phyloP scores from a whole-genome alignment of 2,113 vertebrate species.

The Oryzias curvinotus region DNA sequence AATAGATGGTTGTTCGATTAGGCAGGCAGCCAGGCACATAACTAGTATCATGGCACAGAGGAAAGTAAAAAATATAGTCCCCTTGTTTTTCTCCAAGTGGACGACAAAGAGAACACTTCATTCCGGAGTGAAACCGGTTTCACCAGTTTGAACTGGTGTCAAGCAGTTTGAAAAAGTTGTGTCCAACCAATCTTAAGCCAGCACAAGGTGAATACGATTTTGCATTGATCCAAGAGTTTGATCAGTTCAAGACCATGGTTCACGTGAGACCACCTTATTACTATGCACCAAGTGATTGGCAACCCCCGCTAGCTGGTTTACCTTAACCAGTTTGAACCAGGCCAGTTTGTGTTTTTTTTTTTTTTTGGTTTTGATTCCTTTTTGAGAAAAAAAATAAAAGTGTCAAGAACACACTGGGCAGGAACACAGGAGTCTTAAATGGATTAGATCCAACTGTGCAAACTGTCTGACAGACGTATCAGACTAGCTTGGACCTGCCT shows the following conservation, averaged over 20 bases:
- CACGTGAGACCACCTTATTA: constrained; percentile 28
- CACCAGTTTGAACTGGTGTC: constrained; percentile 47
- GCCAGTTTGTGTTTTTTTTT: neutral
- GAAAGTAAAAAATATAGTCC: constrained; percentile 72
- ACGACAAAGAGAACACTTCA: constrained; percentile 59
- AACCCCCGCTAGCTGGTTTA: constrained; percentile 27
- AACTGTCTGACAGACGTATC: constrained; percentile 25
- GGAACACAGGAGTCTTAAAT: constrained; percentile 36
- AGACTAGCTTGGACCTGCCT: constrained; percentile 32
- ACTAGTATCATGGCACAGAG: constrained; percentile 76
- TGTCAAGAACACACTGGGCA: constrained; percentile 25
- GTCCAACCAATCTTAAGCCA: constrained; percentile 12
- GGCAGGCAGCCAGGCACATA: constrained; percentile 76
- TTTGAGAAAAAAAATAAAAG: neutral
- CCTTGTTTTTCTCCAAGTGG: constrained; percentile 61
- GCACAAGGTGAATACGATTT: constrained; percentile 17
- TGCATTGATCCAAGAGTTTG: constrained; percentile 35
- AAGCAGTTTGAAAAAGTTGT: constrained; percentile 37
- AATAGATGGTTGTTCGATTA: constrained; percentile 73
- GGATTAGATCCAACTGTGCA: constrained; percentile 51
- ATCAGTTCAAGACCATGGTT: constrained; percentile 35
- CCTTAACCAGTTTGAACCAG: constrained; percentile 20
- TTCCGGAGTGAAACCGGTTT: constrained; percentile 34
- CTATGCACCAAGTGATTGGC: constrained; percentile 14
- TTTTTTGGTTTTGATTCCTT: neutral